Conservation (phyloP, 2,888 invertebrate species). For the Epinotia demarniana region DNA sequence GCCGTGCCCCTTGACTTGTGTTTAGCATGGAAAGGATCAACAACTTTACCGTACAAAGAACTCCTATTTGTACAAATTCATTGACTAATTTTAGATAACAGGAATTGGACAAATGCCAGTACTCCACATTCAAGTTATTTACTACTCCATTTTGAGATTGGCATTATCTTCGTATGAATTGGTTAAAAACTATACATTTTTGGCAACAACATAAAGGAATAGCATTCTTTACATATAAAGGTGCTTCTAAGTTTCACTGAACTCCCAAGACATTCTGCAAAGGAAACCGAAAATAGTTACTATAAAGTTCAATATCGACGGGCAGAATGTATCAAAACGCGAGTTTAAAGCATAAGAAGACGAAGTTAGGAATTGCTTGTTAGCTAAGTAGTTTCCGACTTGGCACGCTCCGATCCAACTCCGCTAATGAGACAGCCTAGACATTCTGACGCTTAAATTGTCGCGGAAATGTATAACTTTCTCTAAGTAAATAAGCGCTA, state of each 20-base stretch:
- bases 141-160: constrained; percentile 2
- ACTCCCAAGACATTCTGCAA: not conserved
- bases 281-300: not conserved
- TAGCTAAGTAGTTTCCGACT: constrained; percentile 35
- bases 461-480: constrained; percentile 39
- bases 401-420: constrained; percentile 37
- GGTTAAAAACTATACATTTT: not conserved
- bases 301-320: constrained; percentile 8
- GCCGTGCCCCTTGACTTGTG: no score
- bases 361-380: constrained; percentile 39
- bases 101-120: constrained; percentile 9
- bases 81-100: not conserved
- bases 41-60: not conserved
- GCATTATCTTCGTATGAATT: constrained; percentile 9
- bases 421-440: constrained; percentile 38
- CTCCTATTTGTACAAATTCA: not conserved
- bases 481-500: constrained; percentile 40
- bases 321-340: constrained; percentile 11
- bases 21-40: no score
- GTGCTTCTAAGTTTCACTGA: not conserved
- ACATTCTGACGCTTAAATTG: constrained; percentile 36
- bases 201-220: constrained; percentile 3
- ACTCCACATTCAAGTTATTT: not conserved
- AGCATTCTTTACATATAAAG: not conserved
- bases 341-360: constrained; percentile 39